Conservation (phyloP, 2,113 vertebrate genomes). For the Etia nguti region DNA sequence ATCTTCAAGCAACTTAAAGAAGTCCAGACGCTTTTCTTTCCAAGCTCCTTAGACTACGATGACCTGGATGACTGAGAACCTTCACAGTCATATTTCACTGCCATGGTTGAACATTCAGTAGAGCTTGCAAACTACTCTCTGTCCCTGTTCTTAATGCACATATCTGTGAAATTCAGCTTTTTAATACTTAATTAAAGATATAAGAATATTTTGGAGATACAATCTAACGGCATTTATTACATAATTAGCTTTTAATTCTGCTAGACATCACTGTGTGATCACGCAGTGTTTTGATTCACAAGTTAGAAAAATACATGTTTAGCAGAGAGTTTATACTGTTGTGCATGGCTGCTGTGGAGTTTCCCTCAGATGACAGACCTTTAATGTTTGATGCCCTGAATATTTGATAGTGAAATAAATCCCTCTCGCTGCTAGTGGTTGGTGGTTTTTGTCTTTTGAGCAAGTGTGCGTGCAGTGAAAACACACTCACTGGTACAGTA, state of each 20-base stretch:
- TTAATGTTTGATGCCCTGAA: slow-evolving; percentile 24
- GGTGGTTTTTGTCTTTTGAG: slow-evolving; percentile 17
- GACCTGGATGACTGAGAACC: neutral
- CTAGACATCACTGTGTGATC: neutral
- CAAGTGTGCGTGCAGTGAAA: neutral
- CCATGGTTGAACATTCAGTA: neutral
- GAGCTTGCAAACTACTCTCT: neutral
- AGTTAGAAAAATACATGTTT: neutral
- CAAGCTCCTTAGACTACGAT: neutral
- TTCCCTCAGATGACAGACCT: neutral
- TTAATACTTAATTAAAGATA: neutral
- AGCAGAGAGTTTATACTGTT: neutral
- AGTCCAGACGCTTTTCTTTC: neutral
- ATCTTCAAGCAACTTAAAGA: neutral
- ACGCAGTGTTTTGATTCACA: neutral
- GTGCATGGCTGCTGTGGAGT: neutral
- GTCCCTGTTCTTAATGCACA: neutral
- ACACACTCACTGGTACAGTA: neutral
- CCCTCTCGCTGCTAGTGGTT: neutral
- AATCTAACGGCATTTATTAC: neutral
- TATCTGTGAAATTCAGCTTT: neutral
- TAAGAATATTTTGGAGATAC: neutral
- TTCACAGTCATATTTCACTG: neutral
- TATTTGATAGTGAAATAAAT: slow-evolving; percentile 36
- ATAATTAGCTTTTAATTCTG: neutral